phyloP scores from a whole-genome alignment of 2,888 invertebrate genomes.

The Phengaris arion region DNA sequence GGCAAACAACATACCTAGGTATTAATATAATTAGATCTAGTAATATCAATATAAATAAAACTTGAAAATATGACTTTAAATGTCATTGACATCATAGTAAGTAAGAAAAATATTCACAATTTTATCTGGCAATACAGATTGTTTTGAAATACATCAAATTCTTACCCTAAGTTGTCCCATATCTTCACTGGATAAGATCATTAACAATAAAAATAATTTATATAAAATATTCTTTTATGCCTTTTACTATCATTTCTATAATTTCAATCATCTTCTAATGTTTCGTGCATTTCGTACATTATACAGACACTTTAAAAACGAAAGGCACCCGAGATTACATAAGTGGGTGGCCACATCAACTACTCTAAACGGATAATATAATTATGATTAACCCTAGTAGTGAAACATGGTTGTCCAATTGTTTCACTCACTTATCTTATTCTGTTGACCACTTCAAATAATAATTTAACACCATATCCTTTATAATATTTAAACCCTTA shows the following conservation, averaged over 20 bases:
- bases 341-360: conserved; percentile 76
- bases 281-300: conserved; percentile 93
- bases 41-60: conserved; percentile 69
- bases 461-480: conserved; percentile 24
- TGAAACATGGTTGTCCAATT: conserved; percentile 54
- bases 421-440: conserved; percentile 59
- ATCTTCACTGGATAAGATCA: conserved; percentile 70
- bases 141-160: conserved; percentile 71
- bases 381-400: conserved; percentile 73
- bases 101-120: conserved; percentile 79
- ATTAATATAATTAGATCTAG: conserved; percentile 72
- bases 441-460: conserved; percentile 52
- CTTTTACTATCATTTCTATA: conserved; percentile 59
- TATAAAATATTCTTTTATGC: conserved; percentile 69
- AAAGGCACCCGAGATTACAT: conserved; percentile 78
- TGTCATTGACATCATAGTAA: conserved; percentile 73
- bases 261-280: conserved; percentile 87
- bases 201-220: conserved; percentile 73
- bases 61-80: conserved; percentile 74
- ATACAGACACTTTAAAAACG: conserved; percentile 83
- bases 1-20: conserved; percentile 61
- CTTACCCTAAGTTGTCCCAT: conserved; percentile 74
- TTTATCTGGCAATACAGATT: conserved; percentile 80
- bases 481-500: neutral
- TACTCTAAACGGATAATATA: conserved; percentile 74